Conservation (phyloP, 2,888 invertebrate species). For the Metopia argyrocephala region DNA sequence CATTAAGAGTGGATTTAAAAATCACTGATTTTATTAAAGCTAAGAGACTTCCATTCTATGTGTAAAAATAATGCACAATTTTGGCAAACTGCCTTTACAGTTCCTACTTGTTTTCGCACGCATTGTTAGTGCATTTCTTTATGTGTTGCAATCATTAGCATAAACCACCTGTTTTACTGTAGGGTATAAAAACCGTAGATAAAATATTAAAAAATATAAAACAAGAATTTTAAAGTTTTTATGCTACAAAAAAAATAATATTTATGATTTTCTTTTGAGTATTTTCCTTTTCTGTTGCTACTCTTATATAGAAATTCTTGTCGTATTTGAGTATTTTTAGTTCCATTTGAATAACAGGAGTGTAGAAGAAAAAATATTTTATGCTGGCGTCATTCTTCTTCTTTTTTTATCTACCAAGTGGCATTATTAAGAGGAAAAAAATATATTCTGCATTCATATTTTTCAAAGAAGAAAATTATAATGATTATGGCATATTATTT, state of each 20-base stretch:
- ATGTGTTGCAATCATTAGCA: no score
- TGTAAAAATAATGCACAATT: no score
- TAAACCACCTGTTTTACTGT: no score
- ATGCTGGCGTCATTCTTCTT: constrained; percentile 51
- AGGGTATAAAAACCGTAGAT: background rate
- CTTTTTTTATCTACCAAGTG: constrained; percentile 1
- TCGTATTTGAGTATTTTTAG: constrained; percentile 34
- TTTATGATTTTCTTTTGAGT: constrained; percentile 29
- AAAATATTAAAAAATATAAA: background rate
- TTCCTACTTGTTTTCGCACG: no score
- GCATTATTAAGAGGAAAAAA: constrained; percentile 41
- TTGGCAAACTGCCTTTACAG: no score
- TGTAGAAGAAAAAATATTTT: constrained; percentile 27
- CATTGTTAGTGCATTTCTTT: no score
- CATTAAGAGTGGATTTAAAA: no score
- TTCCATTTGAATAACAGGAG: background rate
- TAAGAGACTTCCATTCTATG: no score
- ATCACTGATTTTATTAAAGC: no score
- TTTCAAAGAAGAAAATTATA: constrained; percentile 66
- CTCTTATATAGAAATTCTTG: constrained; percentile 36
- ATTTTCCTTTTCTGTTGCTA: constrained; percentile 2
- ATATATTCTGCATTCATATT: constrained; percentile 40
- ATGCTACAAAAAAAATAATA: background rate
- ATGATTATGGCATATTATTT: constrained; percentile 67
- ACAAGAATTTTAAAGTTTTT: constrained; percentile 34